These are phyloP conservation scores for Lampris incognitus DNA, from an alignment of 2,113 vertebrate species.

Conservation along the genomic window DNA sequence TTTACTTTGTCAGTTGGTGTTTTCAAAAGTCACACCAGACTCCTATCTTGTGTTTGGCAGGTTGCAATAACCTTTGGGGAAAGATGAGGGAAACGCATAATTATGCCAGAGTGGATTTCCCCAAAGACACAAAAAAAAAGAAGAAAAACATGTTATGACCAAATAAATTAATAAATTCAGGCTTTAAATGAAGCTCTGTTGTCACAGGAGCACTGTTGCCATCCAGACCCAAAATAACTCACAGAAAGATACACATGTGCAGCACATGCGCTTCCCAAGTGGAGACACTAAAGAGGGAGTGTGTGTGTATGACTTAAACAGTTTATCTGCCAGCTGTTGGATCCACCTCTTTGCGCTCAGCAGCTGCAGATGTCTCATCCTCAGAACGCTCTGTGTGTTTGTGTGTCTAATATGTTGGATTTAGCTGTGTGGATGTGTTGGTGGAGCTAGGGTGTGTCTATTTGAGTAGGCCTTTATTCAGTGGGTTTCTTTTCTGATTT, in stretches of 20 bases:
- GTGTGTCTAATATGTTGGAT: neutral
- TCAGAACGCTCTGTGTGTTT: neutral
- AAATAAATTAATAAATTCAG: conserved; percentile 56
- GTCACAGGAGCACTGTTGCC: conserved; percentile 42
- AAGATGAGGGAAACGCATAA: conserved; percentile 28
- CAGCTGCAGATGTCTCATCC: conserved; percentile 38
- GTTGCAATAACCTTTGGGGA: conserved; percentile 16
- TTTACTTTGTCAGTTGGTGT: neutral
- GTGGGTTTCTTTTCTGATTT: conserved; percentile 14
- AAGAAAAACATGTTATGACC: neutral
- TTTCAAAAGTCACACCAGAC: conserved; percentile 6
- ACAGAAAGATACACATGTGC: neutral
- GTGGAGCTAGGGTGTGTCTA: conserved; percentile 4
- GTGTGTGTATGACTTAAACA: conserved; percentile 46
- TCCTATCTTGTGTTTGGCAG: conserved; percentile 10
- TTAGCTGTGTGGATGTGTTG: conserved; percentile 10
- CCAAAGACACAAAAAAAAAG: conserved; percentile 35
- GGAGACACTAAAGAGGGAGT: conserved; percentile 32
- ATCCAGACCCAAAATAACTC: conserved; percentile 50
- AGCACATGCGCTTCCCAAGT: conserved; percentile 30
- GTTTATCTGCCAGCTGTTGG: conserved; percentile 46
- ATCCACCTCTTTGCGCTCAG: conserved; percentile 17
- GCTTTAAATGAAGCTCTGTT: conserved; percentile 50
- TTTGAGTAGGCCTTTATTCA: neutral
- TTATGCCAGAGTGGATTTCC: conserved; percentile 44